Evolutionary conservation across 2,113 vertebrate genomes (phyloP).

Genomic region (Brachypteracias leptosomus): DNA sequence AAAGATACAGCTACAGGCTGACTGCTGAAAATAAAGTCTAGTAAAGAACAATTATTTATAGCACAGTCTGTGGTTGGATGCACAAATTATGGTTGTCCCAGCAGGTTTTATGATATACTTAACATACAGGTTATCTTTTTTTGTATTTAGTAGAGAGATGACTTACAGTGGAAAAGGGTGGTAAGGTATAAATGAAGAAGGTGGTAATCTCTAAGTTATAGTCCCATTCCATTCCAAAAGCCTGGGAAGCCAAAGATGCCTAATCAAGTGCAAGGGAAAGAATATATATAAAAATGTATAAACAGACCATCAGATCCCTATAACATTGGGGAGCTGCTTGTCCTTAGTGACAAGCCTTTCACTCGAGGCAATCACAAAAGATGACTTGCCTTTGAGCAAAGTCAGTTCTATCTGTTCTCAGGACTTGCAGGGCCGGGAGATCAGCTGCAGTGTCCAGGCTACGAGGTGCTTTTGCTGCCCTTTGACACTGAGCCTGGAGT

Average conservation of each 20-base stretch:
- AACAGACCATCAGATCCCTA: neutral
- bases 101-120: slow-evolving; percentile 11
- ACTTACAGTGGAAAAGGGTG: neutral
- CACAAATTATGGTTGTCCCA: slow-evolving; percentile 26
- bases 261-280: neutral
- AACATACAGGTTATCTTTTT: neutral
- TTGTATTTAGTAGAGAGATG: neutral
- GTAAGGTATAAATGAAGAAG: neutral
- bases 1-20: slow-evolving; percentile 13
- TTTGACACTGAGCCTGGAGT: accelerated
- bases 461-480: neutral
- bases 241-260: neutral
- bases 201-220: neutral
- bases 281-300: neutral
- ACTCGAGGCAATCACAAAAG: neutral
- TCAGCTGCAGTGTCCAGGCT: neutral
- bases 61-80: neutral
- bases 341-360: neutral
- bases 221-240: neutral
- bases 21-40: neutral
- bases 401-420: neutral
- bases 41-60: slow-evolving; percentile 23
- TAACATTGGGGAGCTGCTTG: neutral
- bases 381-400: neutral
- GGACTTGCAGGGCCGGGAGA: neutral